phyloP scores from a whole-genome alignment of 1,140 invertebrate species.

The Bathynomus jamesi region DNA sequence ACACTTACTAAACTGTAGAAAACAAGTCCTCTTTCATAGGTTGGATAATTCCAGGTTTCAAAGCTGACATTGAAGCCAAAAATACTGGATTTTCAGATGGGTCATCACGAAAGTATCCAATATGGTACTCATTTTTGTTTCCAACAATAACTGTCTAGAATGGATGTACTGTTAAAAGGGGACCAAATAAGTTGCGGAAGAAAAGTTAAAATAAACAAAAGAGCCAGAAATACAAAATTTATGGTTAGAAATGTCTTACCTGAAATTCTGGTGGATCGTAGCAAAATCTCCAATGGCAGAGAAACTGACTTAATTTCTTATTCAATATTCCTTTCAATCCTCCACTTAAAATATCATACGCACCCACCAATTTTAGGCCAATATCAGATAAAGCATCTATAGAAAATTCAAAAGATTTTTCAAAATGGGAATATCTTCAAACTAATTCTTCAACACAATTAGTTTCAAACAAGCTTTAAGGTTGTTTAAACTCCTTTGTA shows the following conservation, averaged over 20 bases:
- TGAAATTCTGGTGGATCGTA: conserved; percentile 92
- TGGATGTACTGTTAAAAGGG: neutral
- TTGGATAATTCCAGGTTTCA: conserved; percentile 58
- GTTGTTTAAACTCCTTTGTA: too few relatives aligned
- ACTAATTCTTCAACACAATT: too few relatives aligned
- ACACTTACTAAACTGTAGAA: conserved; percentile 64
- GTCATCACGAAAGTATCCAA: conserved; percentile 82
- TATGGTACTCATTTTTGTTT: conserved; percentile 62
- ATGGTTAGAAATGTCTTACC: conserved; percentile 43
- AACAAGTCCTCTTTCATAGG: conserved; percentile 75
- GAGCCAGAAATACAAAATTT: neutral
- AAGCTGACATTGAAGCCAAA: conserved; percentile 63
- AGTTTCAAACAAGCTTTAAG: too few relatives aligned
- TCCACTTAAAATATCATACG: conserved; percentile 71
- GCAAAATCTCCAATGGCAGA: conserved; percentile 81
- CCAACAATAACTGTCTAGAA: conserved; percentile 60
- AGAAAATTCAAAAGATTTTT: conserved; percentile 1
- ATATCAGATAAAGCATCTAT: conserved; percentile 56
- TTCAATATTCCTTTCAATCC: conserved; percentile 53
- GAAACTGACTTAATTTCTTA: conserved; percentile 53
- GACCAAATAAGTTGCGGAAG: too few relatives aligned
- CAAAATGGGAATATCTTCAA: too few relatives aligned
- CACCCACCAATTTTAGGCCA: conserved; percentile 69
- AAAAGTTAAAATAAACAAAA: neutral
- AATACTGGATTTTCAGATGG: conserved; percentile 64